Conservation (phyloP, 1,140 invertebrate species). For the Nymphalis io region DNA sequence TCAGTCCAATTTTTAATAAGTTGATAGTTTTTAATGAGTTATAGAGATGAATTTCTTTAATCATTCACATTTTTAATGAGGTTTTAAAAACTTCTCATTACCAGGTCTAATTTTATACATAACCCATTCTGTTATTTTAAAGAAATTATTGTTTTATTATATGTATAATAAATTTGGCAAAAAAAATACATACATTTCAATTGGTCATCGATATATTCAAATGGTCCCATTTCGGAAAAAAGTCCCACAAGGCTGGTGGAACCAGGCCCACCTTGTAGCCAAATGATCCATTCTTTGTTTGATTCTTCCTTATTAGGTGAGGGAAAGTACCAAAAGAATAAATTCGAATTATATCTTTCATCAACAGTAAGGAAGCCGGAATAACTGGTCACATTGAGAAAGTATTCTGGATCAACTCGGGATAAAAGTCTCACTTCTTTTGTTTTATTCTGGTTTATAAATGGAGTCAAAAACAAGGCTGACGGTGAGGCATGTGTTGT, state of each 20-base stretch:
- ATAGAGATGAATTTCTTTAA: too few species aligned
- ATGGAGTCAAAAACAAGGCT: neutral
- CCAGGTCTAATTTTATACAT: too few species aligned
- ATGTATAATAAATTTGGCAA: too few species aligned
- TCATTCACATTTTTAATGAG: too few species aligned
- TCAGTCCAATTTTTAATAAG: too few species aligned
- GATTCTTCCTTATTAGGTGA: constrained; percentile 68
- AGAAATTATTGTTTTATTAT: too few species aligned
- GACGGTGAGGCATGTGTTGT: neutral
- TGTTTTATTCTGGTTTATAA: constrained; percentile 2
- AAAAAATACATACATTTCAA: constrained; percentile 4
- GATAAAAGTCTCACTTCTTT: neutral
- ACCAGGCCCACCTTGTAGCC: constrained; percentile 91
- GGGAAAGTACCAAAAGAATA: constrained; percentile 88
- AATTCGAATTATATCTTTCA: constrained; percentile 82
- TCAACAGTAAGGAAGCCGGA: constrained; percentile 82
- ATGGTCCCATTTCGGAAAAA: constrained; percentile 91
- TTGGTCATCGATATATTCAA: constrained; percentile 55
- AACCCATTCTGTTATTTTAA: too few species aligned
- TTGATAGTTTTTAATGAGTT: too few species aligned
- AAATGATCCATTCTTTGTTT: constrained; percentile 84
- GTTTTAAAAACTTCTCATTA: too few species aligned
- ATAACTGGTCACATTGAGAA: constrained; percentile 11
- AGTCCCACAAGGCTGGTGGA: constrained; percentile 89
- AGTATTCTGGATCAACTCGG: neutral